These are phyloP conservation scores for Burhinus oedicnemus DNA, from an alignment of 2,113 vertebrate genomes.

Conservation along the genomic window DNA sequence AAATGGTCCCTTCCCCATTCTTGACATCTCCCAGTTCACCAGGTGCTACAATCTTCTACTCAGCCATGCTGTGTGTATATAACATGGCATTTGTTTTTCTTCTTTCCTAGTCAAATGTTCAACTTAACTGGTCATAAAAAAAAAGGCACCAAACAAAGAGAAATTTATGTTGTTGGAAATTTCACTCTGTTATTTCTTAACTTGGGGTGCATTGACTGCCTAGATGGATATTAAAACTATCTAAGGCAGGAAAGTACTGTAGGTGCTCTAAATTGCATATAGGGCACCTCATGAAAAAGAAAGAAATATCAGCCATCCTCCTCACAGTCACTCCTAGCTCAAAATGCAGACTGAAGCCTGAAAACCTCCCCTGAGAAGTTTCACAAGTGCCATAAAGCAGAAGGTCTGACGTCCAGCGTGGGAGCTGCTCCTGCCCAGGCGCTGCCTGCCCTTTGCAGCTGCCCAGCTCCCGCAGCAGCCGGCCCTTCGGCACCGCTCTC, in stretches of 20 bases:
- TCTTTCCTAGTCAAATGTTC: neutral
- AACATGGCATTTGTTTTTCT: neutral
- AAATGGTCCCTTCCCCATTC: neutral
- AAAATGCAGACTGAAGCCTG: neutral
- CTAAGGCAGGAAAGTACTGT: neutral
- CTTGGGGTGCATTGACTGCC: neutral
- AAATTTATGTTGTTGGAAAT: neutral
- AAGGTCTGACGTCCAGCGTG: accelerated
- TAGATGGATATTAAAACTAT: neutral
- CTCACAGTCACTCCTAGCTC: neutral
- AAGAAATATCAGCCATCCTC: neutral
- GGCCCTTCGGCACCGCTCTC: too few species aligned
- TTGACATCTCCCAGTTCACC: neutral
- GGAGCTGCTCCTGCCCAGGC: too few species aligned
- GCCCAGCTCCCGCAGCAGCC: neutral
- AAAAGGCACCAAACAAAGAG: neutral
- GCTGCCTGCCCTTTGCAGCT: neutral
- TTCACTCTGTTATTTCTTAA: neutral
- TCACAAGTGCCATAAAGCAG: neutral
- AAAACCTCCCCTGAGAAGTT: neutral
- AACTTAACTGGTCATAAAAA: neutral
- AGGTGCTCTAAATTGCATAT: neutral
- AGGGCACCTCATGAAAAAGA: neutral
- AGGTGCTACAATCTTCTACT: neutral
- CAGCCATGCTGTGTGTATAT: neutral